Base-by-base conservation (phyloP, 2,113 vertebrate species). In the Thomomys bottae region DNA sequence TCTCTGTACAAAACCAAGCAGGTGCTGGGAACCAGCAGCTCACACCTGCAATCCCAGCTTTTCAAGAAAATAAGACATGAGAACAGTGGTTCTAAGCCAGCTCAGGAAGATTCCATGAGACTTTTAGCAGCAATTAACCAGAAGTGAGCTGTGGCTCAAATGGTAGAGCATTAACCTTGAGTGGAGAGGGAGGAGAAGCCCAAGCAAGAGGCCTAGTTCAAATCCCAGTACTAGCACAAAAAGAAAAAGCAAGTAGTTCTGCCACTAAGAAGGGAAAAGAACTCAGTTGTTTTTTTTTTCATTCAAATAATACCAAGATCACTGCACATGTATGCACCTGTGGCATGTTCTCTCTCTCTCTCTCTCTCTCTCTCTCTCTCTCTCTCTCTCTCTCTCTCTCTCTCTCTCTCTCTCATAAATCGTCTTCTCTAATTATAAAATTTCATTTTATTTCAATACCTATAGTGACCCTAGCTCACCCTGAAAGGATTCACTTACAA, bases 401-500 rank as follows among this genome's bases (percentile, higher is more conserved):
- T 30, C 11, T 17, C 17, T 18, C n/a, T 54, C 42, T 59, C 86
- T 82, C 82, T n/a, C 11, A 34, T n/a, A 67, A 91, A 83, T 61
- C 57, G 28, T 66, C 94, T 94, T 63, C 66, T 79, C 59, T 88
- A 94, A 97, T 96, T 90, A 94, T 38, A 88, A 86, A 63, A 93
- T 93, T 88, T 87, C 77, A 80, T 93, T 87, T 90, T 90, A 82
- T 95, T 95, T 97, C 92, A 80, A 90, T 94, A 87, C 75, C n/a
- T 89, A 84, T 90, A 94, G 92, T 88, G 91, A 95, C 93, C 93
- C 93, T 81, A 93, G 67, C 94, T 94, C 93, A 82, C 61, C 66
- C 67, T 92, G 83, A 94, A 96, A 89, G 38, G 84, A 92, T 88
- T 95, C 92, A 96, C 94, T 94, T 96, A 90, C 92, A 96, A 93